A percentile compares a stretch with the other conserved stretches of the same genome.
These are phyloP conservation scores for Enhydra lutris DNA, from an alignment of 2,113 vertebrate species.

Conservation along the genomic window DNA sequence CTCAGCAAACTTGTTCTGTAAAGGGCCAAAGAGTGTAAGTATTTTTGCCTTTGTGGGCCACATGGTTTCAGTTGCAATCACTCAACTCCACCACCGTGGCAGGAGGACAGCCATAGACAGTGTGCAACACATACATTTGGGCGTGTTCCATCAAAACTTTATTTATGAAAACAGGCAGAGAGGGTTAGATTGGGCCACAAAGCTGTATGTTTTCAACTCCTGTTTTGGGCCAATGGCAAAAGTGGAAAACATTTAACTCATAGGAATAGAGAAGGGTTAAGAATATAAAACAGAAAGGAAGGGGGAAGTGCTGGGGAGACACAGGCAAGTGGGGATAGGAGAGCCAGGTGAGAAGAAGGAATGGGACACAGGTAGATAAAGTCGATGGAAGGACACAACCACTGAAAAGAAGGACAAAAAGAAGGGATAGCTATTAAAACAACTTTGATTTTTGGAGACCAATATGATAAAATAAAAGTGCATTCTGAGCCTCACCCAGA, in stretches of 20 bases:
- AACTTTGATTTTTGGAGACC: conserved; percentile 30
- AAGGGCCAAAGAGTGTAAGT: conserved; percentile 16
- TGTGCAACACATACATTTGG: background rate
- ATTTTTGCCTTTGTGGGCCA: conserved; percentile 14
- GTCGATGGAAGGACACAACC: background rate
- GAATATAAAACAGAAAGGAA: background rate
- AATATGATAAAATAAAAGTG: conserved; percentile 4
- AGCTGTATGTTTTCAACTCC: background rate
- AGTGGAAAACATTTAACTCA: conserved; percentile 27
- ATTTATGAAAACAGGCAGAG: conserved; percentile 43
- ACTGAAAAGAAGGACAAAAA: conserved; percentile 16
- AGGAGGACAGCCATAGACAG: background rate
- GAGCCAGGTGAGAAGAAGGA: background rate
- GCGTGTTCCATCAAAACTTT: conserved; percentile 13
- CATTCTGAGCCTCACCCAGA: background rate
- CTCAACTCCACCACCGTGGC: background rate
- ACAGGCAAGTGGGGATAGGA: background rate
- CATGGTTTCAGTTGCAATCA: background rate
- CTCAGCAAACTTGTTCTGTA: background rate
- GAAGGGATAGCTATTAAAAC: background rate
- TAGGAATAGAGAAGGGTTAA: background rate
- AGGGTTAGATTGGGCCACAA: conserved; percentile 12
- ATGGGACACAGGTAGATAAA: background rate
- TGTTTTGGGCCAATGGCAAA: background rate
- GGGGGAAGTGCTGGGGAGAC: background rate